These are phyloP conservation scores for Perognathus longimembris DNA, from an alignment of 2,113 vertebrate genomes.

Conservation along the genomic window DNA sequence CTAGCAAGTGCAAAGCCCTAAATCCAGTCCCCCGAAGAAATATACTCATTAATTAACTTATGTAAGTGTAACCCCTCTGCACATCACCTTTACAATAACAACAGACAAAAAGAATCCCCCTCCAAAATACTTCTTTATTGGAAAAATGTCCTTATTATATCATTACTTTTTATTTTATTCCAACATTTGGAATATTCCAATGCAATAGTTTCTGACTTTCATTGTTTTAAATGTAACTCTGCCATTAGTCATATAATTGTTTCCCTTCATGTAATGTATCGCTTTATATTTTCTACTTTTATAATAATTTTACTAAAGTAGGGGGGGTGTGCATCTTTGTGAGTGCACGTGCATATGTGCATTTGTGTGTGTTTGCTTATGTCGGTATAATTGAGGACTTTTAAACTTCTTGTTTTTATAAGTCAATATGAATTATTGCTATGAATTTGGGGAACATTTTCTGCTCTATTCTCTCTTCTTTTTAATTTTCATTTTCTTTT, in stretches of 20 bases:
- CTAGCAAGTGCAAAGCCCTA: too few species aligned
- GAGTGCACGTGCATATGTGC: not conserved
- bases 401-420: not conserved
- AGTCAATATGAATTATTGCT: not conserved
- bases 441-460: not conserved
- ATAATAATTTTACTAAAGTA: not conserved
- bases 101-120: not conserved
- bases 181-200: not conserved
- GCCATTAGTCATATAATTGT: not conserved
- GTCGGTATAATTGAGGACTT: not conserved
- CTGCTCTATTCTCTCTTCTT: not conserved
- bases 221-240: conserved; percentile 14
- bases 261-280: not conserved
- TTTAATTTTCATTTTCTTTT: too few species aligned
- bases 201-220: not conserved
- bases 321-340: too few species aligned
- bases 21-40: too few species aligned
- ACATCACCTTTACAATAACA: too few species aligned
- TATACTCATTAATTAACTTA: too few species aligned
- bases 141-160: not conserved
- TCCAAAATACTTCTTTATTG: not conserved
- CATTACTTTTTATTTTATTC: not conserved
- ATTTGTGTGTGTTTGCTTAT: not conserved
- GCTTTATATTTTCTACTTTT: not conserved
- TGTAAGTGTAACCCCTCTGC: too few species aligned